Conservation (phyloP, 2,888 invertebrate species). For the Holacanthella duospinosa region DNA sequence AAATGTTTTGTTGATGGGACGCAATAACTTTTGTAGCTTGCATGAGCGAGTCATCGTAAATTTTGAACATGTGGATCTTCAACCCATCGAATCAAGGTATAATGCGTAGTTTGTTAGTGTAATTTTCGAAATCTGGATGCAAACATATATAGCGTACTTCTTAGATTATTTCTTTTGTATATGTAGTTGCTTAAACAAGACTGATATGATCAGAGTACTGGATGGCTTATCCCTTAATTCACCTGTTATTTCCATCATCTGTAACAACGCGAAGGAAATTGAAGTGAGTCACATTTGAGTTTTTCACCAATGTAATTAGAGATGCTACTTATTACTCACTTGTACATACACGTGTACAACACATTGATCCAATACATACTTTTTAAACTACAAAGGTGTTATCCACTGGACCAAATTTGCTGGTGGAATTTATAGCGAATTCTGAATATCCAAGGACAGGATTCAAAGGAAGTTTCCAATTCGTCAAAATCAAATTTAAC, state of each 20-base stretch:
- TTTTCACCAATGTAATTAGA: neutral
- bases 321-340: no score
- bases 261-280: constrained; percentile 65
- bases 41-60: constrained; percentile 68
- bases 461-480: constrained; percentile 54
- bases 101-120: neutral
- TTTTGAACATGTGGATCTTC: constrained; percentile 67
- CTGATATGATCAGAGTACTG: constrained; percentile 73
- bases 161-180: neutral
- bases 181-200: constrained; percentile 62
- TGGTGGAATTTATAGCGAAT: constrained; percentile 74
- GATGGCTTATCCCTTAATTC: constrained; percentile 64
- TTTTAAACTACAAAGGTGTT: constrained; percentile 45
- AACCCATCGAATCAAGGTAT: constrained; percentile 68
- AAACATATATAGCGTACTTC: no score
- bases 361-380: neutral
- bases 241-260: constrained; percentile 69
- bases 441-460: constrained; percentile 68
- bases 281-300: constrained; percentile 48
- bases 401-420: constrained; percentile 69
- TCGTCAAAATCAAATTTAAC: constrained; percentile 33
- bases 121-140: neutral
- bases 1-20: neutral
- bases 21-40: constrained; percentile 48
- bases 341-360: neutral